These are phyloP conservation scores for Thamnophis sirtalis DNA, from an alignment of 2,113 vertebrate genomes.

Conservation along the genomic window DNA sequence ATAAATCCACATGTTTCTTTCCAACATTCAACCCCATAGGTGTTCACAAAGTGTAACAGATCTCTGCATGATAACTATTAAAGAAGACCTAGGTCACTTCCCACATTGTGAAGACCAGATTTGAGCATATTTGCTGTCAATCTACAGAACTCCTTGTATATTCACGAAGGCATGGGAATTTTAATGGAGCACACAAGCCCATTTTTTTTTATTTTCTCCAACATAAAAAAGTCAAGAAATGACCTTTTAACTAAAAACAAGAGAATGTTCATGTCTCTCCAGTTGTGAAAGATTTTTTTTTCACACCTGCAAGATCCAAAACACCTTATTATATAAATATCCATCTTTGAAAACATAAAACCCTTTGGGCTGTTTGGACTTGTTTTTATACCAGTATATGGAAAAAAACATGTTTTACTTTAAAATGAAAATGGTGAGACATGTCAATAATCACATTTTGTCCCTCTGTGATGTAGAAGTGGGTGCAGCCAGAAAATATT, in stretches of 20 bases:
- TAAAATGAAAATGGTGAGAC: conserved; percentile 55
- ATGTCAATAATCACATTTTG: conserved; percentile 59
- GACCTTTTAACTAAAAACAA: conserved; percentile 47
- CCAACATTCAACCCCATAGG: background rate
- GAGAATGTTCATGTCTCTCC: conserved; percentile 22
- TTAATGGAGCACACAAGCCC: background rate
- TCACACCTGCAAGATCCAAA: background rate
- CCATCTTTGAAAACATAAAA: conserved; percentile 36
- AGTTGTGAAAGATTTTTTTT: background rate
- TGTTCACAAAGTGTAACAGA: background rate
- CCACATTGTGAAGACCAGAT: background rate
- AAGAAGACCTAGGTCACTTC: background rate
- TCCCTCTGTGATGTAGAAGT: conserved; percentile 58
- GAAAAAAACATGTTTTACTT: conserved; percentile 49
- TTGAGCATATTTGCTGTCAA: background rate
- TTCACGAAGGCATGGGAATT: background rate
- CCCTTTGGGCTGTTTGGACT: conserved; percentile 46
- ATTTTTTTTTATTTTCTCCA: background rate
- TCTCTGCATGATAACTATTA: background rate
- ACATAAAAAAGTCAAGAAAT: background rate
- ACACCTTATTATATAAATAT: conserved; percentile 37
- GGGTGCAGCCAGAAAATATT: conserved; percentile 59
- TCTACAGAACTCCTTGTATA: background rate
- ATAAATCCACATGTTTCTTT: background rate
- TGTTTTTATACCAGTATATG: conserved; percentile 42